These are phyloP conservation scores for Eonycteris spelaea DNA, from an alignment of 2,113 vertebrate species.

Conservation along the genomic window DNA sequence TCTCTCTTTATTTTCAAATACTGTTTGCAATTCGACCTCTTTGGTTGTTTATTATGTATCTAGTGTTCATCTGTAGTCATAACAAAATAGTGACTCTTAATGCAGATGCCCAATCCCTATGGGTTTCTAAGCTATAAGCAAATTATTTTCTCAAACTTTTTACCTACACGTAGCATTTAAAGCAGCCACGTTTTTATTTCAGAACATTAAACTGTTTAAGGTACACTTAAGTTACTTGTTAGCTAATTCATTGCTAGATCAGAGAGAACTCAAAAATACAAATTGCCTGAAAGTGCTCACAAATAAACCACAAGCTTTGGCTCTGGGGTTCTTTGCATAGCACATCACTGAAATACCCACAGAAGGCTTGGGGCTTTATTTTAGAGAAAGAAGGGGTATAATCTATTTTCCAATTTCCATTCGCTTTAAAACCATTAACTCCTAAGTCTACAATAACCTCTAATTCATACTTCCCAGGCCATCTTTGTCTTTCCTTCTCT, in stretches of 20 bases:
- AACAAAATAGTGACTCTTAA: conserved; percentile 28
- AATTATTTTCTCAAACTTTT: neutral
- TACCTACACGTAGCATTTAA: neutral
- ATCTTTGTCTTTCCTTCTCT: neutral
- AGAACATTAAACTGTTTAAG: neutral
- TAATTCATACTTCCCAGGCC: neutral
- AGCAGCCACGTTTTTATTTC: neutral
- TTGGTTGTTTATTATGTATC: neutral
- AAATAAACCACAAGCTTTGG: neutral
- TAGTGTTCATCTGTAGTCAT: conserved; percentile 13
- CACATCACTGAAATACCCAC: neutral
- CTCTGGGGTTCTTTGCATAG: neutral
- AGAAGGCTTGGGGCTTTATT: neutral
- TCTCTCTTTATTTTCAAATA: conserved; percentile 39
- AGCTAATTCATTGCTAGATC: conserved; percentile 7
- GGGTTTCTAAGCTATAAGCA: neutral
- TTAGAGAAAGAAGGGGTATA: neutral
- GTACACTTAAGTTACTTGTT: neutral
- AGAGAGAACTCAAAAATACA: neutral
- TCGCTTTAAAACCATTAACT: neutral
- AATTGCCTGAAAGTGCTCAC: neutral
- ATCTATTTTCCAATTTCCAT: fast-evolving
- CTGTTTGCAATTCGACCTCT: neutral
- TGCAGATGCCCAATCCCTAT: neutral
- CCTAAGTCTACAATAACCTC: neutral